Percentiles rank a stretch among this genome's conserved stretches.
Conservation (phyloP, 2,113 vertebrate genomes). For the Microtus richardsoni region DNA sequence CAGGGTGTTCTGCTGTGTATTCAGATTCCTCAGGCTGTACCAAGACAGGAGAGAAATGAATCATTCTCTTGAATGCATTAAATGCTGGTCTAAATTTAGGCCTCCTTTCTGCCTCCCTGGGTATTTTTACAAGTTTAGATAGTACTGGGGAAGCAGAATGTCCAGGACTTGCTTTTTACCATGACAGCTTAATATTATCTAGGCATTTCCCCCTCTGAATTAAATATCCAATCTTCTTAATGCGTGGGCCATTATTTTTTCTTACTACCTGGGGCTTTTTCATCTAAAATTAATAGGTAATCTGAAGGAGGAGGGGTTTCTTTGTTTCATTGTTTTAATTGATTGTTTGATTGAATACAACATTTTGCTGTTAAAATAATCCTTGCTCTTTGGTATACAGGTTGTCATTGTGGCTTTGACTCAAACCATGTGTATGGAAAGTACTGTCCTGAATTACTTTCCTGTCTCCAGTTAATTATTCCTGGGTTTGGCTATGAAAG, state of each 20-base stretch:
- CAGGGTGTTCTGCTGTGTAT: not conserved
- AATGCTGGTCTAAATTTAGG: constrained; percentile 77
- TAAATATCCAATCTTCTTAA: constrained; percentile 45
- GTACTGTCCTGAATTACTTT: constrained; percentile 10
- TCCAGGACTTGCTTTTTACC: constrained; percentile 63
- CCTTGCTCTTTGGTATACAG: not conserved
- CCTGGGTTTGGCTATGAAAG: constrained; percentile 48
- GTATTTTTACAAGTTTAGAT: constrained; percentile 76
- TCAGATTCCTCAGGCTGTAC: constrained; percentile 54
- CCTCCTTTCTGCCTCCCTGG: constrained; percentile 60
- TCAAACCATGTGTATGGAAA: constrained; percentile 18
- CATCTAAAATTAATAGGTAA: constrained; percentile 54
- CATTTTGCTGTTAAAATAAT: not conserved
- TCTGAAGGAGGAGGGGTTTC: not conserved
- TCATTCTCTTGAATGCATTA: constrained; percentile 72
- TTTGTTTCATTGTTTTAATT: constrained; percentile 18
- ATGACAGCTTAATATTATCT: constrained; percentile 61
- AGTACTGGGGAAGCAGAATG: constrained; percentile 62
- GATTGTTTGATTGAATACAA: constrained; percentile 27
- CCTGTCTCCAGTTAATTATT: constrained; percentile 45
- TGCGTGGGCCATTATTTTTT: not conserved
- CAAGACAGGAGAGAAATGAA: constrained; percentile 61
- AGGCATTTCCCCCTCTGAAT: constrained; percentile 3
- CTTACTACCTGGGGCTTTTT: constrained; percentile 41
- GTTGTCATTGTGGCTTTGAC: not conserved